Evolutionary conservation across 2,888 invertebrate genomes (phyloP), one percentile per base, ranked within the genome.

Genomic region (Orthonevra nobilis): DNA sequence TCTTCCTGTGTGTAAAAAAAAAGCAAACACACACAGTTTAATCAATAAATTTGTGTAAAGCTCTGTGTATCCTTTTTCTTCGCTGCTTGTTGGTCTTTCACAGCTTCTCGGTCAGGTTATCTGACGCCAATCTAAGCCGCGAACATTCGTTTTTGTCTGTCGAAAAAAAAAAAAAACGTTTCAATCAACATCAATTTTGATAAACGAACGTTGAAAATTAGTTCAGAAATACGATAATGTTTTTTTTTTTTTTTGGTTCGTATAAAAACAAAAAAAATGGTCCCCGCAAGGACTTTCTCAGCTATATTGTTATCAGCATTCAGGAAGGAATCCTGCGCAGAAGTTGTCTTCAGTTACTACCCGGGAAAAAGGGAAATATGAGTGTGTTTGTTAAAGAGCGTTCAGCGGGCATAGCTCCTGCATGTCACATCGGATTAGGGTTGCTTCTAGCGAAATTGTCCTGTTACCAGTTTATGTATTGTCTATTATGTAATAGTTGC

Each of bases 11-110:
- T 30, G 52, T 9, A 48, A 48, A n/a, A n/a, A n/a, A n/a, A n/a
- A n/a, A n/a, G n/a, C n/a, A n/a, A n/a, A n/a, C n/a, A n/a, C n/a
- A 23, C 3, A 52, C 40, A 54, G 23, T 64, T 52, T 34, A 54
- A 64, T 64, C 64, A 44, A 64, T 64, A 64, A 64, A 42, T 19
- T 64, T 52, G 52, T 42, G 64, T 52, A n/a, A 23, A 52, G 52
- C 26, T 42, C 28, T 30, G 14, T 5, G n/a, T 10, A 28, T 48
- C 36, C 14, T 26, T 28, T 30, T 1, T 14, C 9, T 0, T 26
- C 5, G n/a, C n/a, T n/a, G n/a, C n/a, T n/a, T n/a, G n/a, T n/a
- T n/a, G n/a, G n/a, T 36, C 6, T 17, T 17, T 50, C 20, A n/a
- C n/a, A n/a, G n/a, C n/a, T n/a, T n/a, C n/a, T n/a, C n/a, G n/a